phyloP scores from a whole-genome alignment of 2,113 vertebrate species.

The Muntiacus reevesi region DNA sequence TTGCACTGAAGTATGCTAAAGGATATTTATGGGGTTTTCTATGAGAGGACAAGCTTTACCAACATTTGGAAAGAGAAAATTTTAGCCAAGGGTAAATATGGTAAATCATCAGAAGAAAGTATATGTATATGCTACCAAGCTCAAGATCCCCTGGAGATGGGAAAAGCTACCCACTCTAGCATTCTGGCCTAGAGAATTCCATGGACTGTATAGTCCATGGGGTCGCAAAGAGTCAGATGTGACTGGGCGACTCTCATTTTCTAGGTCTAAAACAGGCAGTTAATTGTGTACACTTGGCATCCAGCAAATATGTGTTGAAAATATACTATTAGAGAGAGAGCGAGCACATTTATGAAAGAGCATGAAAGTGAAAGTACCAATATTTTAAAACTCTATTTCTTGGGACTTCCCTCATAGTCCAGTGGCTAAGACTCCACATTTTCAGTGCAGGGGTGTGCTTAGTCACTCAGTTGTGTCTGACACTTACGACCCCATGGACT shows the following conservation, averaged over 20 bases:
- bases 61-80: slow-evolving; percentile 9
- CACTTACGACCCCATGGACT: neutral
- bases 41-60: neutral
- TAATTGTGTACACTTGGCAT: neutral
- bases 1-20: neutral
- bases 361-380: neutral
- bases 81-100: neutral
- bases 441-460: neutral
- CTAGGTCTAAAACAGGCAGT: neutral
- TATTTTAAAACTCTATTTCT: neutral
- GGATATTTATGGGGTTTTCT: neutral
- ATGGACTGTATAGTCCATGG: neutral
- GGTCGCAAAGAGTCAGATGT: neutral
- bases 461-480: neutral
- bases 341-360: neutral
- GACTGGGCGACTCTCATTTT: neutral
- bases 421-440: neutral
- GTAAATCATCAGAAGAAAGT: slow-evolving; percentile 21
- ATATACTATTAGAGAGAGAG: neutral
- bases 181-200: neutral
- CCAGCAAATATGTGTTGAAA: neutral
- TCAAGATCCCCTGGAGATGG: neutral
- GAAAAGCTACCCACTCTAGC: neutral
- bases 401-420: neutral
- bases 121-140: neutral